A percentile compares a stretch with the other conserved stretches of the same genome.
Conservation (phyloP, 2,888 invertebrate species). For the Harpalus rubripes region DNA sequence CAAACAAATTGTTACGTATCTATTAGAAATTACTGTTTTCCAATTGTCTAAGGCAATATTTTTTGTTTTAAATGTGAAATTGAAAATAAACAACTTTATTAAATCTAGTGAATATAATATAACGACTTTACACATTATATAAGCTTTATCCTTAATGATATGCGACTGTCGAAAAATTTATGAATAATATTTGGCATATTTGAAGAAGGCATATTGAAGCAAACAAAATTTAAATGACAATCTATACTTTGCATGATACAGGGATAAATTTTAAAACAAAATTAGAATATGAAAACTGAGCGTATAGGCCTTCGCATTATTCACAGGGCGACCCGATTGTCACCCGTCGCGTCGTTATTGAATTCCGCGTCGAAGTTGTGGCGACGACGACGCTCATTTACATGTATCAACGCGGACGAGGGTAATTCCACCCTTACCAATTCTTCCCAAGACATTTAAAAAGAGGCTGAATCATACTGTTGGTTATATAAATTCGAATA, state of each 20-base stretch:
- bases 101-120: not conserved
- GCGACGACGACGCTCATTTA: constrained; percentile 14
- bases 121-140: not conserved
- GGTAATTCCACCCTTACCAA: not conserved
- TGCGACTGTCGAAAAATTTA: constrained; percentile 16
- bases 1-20: too few relatives aligned
- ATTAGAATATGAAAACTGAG: constrained; percentile 53
- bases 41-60: too few relatives aligned
- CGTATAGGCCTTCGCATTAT: constrained; percentile 9
- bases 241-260: constrained; percentile 43
- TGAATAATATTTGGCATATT: constrained; percentile 26
- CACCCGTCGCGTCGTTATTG: constrained; percentile 13
- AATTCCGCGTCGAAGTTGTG: constrained; percentile 31
- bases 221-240: constrained; percentile 51
- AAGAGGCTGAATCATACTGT: too few relatives aligned
- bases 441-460: not conserved
- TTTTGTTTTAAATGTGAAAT: too few relatives aligned
- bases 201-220: constrained; percentile 13
- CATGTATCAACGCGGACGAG: constrained; percentile 37
- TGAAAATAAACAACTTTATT: not conserved
- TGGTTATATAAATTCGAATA: too few relatives aligned
- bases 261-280: constrained; percentile 54
- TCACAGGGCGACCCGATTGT: constrained; percentile 36
- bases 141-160: not conserved
- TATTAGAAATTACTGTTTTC: too few relatives aligned